Base-by-base conservation (phyloP, 2,113 vertebrate genomes). In the Camelus dromedarius region DNA sequence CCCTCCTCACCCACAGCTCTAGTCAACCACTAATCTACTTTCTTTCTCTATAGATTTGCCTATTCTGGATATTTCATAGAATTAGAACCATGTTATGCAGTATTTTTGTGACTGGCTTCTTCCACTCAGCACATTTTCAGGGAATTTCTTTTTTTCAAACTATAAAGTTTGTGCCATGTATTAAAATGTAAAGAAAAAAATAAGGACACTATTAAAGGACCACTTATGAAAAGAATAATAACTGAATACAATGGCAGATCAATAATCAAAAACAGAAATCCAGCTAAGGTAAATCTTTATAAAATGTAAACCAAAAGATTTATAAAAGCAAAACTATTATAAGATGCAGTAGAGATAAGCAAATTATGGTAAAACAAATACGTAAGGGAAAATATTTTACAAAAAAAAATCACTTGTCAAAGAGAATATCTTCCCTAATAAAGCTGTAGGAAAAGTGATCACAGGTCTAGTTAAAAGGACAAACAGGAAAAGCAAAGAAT, bases 341-440 rank as follows among this genome's bases (percentile, higher is more conserved):
- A 48, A 82, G 30, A 82, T 75, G 19, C 22, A 94, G 38, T 22
- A 62, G n/a, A 72, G 93, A 60, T 52, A 92, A 75, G 16, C n/a
- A 66, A 90, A 60, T 16, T 35, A 86, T 58, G 32, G 13, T 81
- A 86, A 90, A 85, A 79, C 20, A 93, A 75, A 69, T 56, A 93
- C 2, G 2, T 38, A 48, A 90, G 6, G 6, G 50, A 81, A 90
- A 67, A 18, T 42, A 60, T 54, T 85, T 84, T 95, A 88, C 30
- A 77, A 83, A 83, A 92, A 92, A 62, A 87, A 87, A 94, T 28
- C 72, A 56, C 32, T 79, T 76, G 82, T 83, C 77, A 64, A 82
- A 79, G n/a, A 64, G 50, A 91, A 62, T 20, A 77, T 58, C 64
- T 90, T 72, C 19, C 62, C 54, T 84, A 70, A 50, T 8, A 54